phyloP scores from a whole-genome alignment of 1,140 invertebrate genomes.

The Listronotus bonariensis region DNA sequence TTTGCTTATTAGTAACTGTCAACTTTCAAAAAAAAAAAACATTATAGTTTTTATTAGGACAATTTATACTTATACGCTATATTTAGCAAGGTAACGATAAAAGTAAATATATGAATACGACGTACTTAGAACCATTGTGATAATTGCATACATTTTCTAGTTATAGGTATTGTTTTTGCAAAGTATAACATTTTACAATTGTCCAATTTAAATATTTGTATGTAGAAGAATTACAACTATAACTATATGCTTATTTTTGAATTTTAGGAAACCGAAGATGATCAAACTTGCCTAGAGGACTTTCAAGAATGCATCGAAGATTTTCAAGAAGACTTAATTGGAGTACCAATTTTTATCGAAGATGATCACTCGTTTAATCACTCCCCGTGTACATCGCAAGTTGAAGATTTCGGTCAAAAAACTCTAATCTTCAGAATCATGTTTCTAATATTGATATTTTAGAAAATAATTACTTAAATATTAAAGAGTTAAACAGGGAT shows the following conservation, averaged over 20 bases:
- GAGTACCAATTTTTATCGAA: constrained; percentile 64
- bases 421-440: constrained; percentile 28
- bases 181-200: too few relatives aligned
- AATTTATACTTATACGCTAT: too few relatives aligned
- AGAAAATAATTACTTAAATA: constrained; percentile 39
- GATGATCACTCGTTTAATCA: constrained; percentile 48
- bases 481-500: constrained; percentile 31
- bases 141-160: too few relatives aligned
- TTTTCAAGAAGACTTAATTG: constrained; percentile 64
- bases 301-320: constrained; percentile 67
- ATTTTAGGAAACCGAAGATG: constrained; percentile 59
- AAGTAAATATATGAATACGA: too few relatives aligned
- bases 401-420: constrained; percentile 46
- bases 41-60: too few relatives aligned
- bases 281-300: constrained; percentile 64
- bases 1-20: too few relatives aligned
- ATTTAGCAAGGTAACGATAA: too few relatives aligned
- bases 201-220: too few relatives aligned
- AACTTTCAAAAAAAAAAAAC: too few relatives aligned
- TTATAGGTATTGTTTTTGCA: too few relatives aligned
- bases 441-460: constrained; percentile 34
- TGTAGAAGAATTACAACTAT: too few relatives aligned
- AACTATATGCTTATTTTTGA: not conserved
- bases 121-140: too few relatives aligned
- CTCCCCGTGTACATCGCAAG: constrained; percentile 42